Evolutionary conservation across 2,113 vertebrate species (phyloP), one percentile per base, ranked within the genome.

Genomic region (Thinocorus orbignyianus): DNA sequence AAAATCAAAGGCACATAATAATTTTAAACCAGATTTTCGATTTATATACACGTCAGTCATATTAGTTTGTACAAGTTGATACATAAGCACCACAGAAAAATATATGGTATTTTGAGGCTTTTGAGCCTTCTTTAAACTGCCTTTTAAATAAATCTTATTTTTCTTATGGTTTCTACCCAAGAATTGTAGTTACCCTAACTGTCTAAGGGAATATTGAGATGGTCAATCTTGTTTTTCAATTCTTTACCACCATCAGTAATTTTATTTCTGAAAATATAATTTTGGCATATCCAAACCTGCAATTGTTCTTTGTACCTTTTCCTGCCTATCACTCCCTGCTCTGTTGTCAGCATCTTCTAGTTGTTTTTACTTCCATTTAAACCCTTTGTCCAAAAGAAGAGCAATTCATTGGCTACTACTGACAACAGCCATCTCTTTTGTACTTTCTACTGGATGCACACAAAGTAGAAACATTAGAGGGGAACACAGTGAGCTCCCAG

Each of bases 11-110:
- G 18, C 13, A 88, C 86, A 51, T 24, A 73, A 65, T 24, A 57
- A 61, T 39, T 57, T 57, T 39, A 39, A 10, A 23, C 52, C 0
- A 0, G 7, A 70, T 24, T 74, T 82, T 70, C 65, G 4, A 74
- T 70, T 70, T 65, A 46, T 9, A 57, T 46, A 42, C 13, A 42
- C 16, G 37, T 91, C n/a, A 71, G 23, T 61, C 46, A 19, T 23
- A 57, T 6, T 14, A 39, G 9, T 66, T 82, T 65, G 16, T 41
- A 13, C 22, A 73, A 73, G 24, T 3, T 78, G n/a, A 64, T 26
- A 65, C 3, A 65, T 49, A 69, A 58, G 25, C 22, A 55, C 35
- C 58, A 81, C 35, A 70, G 49, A 85, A 91, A 81, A 88, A n/a
- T n/a, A 30, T 7, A 30, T 17, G 1, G 5, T 37, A 41, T 52